A percentile compares a stretch with the other conserved stretches of the same genome.
Evolutionary conservation across 2,888 invertebrate genomes (phyloP).

Genomic region (Julus scandinavius): DNA sequence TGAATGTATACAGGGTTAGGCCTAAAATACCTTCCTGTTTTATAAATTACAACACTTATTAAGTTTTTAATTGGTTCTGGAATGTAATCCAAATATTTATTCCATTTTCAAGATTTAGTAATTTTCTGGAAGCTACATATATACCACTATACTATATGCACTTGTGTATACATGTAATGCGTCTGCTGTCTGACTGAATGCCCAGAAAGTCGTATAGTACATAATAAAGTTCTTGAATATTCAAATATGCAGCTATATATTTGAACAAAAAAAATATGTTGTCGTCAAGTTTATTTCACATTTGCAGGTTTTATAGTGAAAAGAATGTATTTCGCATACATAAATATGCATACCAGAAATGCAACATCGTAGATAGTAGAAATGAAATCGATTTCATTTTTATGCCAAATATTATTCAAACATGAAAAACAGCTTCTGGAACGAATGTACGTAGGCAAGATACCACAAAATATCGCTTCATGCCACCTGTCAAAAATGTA

Average conservation of each 20-base stretch:
- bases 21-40: too few relatives aligned
- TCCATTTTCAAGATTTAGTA: too few relatives aligned
- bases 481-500: slow-evolving; percentile 7
- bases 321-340: not conserved
- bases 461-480: slow-evolving; percentile 9
- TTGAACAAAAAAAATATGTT: not conserved
- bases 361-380: not conserved
- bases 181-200: too few relatives aligned
- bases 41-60: too few relatives aligned
- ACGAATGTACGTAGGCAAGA: not conserved
- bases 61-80: too few relatives aligned
- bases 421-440: not conserved
- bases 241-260: not conserved
- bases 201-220: too few relatives aligned
- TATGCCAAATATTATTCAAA: not conserved
- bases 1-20: too few relatives aligned
- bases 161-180: too few relatives aligned
- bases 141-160: too few relatives aligned
- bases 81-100: too few relatives aligned
- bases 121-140: too few relatives aligned
- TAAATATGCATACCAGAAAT: not conserved
- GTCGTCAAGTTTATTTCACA: not conserved
- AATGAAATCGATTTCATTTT: not conserved
- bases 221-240: not conserved
- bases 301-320: not conserved